Percentiles rank a stretch among this genome's conserved stretches.
These are phyloP conservation scores for Herpetotheres cachinnans DNA, from an alignment of 2,113 vertebrate species.

Conservation along the genomic window DNA sequence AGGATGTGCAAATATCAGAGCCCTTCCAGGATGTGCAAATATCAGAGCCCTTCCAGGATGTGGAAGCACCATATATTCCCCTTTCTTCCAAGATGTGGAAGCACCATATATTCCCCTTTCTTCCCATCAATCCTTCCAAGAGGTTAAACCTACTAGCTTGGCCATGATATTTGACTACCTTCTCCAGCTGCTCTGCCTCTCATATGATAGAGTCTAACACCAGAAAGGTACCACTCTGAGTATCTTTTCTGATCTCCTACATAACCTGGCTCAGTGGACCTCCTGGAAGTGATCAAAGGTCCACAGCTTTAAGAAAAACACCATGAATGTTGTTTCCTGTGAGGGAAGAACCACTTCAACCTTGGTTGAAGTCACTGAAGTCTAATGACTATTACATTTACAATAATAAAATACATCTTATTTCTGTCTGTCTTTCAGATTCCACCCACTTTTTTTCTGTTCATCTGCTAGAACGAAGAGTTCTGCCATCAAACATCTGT, in stretches of 20 bases:
- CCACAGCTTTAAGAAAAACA: background rate
- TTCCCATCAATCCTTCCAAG: background rate
- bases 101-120: background rate
- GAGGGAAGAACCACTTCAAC: background rate
- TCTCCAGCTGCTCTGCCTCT: background rate
- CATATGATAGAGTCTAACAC: background rate
- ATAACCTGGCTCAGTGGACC: background rate
- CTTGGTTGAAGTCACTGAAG: background rate
- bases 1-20: background rate
- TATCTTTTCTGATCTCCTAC: background rate
- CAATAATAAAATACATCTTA: background rate
- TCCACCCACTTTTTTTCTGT: background rate
- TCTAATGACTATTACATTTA: background rate
- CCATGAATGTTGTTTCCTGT: background rate
- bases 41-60: background rate
- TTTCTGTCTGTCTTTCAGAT: background rate
- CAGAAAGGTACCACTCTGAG: background rate
- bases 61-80: no score
- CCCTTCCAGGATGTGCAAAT: background rate
- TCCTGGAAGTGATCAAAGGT: background rate
- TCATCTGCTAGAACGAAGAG: background rate
- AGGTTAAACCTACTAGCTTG: background rate
- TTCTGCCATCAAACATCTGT: background rate
- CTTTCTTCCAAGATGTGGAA: background rate
- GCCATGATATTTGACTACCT: background rate